Evolutionary conservation across 2,797 vertebrate species (phyloP), one percentile per base, ranked within the genome.

Genomic region (Gymnodraco acuticeps): DNA sequence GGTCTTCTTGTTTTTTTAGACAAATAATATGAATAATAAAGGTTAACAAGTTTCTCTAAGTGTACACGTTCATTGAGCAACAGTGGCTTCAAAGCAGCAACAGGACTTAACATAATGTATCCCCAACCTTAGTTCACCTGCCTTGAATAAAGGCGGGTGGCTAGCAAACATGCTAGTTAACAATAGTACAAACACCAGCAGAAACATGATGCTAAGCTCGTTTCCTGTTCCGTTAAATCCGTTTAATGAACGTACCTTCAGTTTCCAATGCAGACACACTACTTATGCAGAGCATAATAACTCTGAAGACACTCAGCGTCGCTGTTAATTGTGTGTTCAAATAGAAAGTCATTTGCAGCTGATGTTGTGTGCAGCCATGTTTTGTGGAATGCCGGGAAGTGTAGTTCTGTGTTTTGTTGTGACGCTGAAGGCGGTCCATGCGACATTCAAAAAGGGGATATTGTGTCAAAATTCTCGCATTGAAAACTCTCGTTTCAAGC

Each of bases 331-430:
- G 0, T 43, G 7, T 3, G 9, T 51, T n/a, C 10, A 48, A 63
- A 19, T 1, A 43, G 50, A 71, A 20, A 55, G 19, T 67, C 65
- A 11, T 76, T 71, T 47, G 19, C 48, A 47, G 53, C 42, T 70
- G 23, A 2, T 55, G 31, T 4, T 31, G 68, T 6, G 50, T 5
- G 77, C 53, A 5, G 80, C 88, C 92, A 89, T 92, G 13, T 70
- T 92, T 68, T 77, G 75, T 71, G 27, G n/a, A 70, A 92, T 81
- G 61, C 54, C 73, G 92, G 94, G 93, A 92, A 67, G 3, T 79
- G 87, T 27, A 85, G 91, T 92, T 69, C 19, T 72, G 5, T 11
- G 16, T 20, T 0, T 5, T 23, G 33, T 46, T 66, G 62, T 15
- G 19, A 3, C n/a, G 8, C 4, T 19, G 6, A 38, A 38, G 33